These are phyloP conservation scores for Armadillidium nasatum DNA, from an alignment of 1,140 invertebrate species.

Conservation along the genomic window DNA sequence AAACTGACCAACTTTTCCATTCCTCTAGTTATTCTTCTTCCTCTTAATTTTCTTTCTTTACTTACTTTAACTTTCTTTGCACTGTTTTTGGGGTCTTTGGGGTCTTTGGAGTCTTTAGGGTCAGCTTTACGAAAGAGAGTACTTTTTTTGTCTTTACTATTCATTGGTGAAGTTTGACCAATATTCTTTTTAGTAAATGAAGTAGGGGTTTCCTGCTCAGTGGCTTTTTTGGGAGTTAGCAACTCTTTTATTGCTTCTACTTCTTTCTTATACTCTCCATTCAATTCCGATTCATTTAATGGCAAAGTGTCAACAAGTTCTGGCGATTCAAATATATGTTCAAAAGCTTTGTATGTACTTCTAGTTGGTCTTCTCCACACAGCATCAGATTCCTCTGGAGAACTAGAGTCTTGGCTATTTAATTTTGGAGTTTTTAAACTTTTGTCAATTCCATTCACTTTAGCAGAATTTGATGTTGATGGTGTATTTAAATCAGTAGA, in stretches of 20 bases:
- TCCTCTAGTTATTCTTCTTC: background rate
- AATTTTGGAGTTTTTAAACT: background rate
- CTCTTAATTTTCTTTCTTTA: constrained; percentile 7
- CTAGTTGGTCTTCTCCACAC: constrained; percentile 9
- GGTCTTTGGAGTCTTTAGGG: background rate
- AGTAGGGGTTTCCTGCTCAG: background rate
- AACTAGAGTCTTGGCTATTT: background rate
- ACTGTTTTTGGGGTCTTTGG: background rate
- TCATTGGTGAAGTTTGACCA: background rate
- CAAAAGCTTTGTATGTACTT: background rate
- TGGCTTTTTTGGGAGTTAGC: background rate
- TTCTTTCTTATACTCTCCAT: constrained; percentile 6
- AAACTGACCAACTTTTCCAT: background rate
- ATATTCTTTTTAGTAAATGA: background rate
- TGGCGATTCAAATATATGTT: background rate
- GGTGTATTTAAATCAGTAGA: background rate
- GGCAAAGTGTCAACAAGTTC: background rate
- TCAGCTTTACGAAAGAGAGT: background rate
- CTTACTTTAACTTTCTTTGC: background rate
- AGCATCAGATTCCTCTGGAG: background rate
- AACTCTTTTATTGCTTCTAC: background rate
- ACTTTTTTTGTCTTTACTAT: background rate
- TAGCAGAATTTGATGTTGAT: background rate
- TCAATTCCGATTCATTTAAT: background rate
- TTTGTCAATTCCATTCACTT: background rate